phyloP scores from a whole-genome alignment of 2,797 vertebrate genomes.

The Melanogrammus aeglefinus region DNA sequence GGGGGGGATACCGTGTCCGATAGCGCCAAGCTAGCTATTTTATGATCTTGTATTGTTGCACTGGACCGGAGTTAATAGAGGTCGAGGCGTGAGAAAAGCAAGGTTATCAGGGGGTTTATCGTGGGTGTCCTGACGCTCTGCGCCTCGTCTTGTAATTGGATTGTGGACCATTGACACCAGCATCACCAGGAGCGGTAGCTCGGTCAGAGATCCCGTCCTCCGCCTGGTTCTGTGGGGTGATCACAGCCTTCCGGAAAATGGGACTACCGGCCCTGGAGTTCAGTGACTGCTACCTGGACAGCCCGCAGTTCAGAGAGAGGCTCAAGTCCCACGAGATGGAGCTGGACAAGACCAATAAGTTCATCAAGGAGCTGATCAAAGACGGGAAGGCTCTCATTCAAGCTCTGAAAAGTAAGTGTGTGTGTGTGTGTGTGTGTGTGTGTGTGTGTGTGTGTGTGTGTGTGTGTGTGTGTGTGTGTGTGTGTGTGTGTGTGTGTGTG shows the following conservation, averaged over 20 bases:
- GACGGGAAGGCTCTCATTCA: conserved; percentile 79
- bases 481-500: neutral
- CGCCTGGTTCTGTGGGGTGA: conserved; percentile 11
- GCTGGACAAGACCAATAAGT: conserved; percentile 83
- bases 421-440: conserved; percentile 14
- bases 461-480: conserved; percentile 4
- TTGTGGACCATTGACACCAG: conserved; percentile 53
- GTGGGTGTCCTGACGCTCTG: conserved; percentile 20
- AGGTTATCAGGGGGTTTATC: conserved; percentile 35
- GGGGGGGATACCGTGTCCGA: conserved; percentile 28
- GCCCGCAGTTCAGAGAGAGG: conserved; percentile 78
- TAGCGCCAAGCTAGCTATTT: conserved; percentile 6
- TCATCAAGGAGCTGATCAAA: conserved; percentile 85
- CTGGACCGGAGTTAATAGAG: neutral
- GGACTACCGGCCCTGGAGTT: conserved; percentile 81
- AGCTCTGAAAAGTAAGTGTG: conserved; percentile 77
- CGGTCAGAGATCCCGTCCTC: conserved; percentile 7
- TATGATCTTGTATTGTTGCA: neutral
- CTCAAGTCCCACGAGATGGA: conserved; percentile 80
- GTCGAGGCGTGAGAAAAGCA: neutral
- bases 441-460: conserved; percentile 4
- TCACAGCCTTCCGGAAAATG: conserved; percentile 58
- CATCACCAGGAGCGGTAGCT: conserved; percentile 15
- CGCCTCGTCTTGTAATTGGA: conserved; percentile 55
- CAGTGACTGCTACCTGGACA: conserved; percentile 82